phyloP scores from a whole-genome alignment of 1,140 invertebrate genomes.

The Brachionus sp. region DNA sequence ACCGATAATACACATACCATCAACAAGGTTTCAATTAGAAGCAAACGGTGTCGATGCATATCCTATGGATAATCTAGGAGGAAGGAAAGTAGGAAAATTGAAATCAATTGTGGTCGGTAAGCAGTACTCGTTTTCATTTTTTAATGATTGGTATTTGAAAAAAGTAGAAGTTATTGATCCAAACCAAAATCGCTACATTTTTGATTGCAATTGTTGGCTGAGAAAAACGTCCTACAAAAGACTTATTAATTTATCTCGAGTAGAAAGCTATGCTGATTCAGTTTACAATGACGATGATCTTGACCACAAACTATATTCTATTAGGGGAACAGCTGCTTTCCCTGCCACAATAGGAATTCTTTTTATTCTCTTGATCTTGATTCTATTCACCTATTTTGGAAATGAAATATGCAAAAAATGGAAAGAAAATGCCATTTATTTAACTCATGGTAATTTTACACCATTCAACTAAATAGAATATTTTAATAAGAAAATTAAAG shows the following conservation, averaged over 20 bases:
- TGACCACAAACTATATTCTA: not conserved
- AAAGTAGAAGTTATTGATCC: slow-evolving; percentile 32
- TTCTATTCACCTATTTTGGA: slow-evolving; percentile 34
- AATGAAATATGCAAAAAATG: slow-evolving; percentile 42
- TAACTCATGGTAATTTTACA: not conserved
- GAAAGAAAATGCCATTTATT: not conserved
- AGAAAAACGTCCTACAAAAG: not conserved
- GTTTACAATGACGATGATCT: not conserved
- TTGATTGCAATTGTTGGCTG: slow-evolving; percentile 26
- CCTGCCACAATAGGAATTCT: slow-evolving; percentile 18
- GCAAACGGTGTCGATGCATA: slow-evolving; percentile 7
- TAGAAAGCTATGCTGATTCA: not conserved
- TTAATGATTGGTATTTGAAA: slow-evolving; percentile 23
- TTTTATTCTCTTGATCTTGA: slow-evolving; percentile 7
- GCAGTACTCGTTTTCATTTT: slow-evolving; percentile 29
- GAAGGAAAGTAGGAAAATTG: slow-evolving; percentile 1
- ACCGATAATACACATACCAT: not conserved
- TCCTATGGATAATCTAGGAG: not conserved
- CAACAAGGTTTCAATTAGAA: not conserved
- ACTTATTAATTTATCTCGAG: not conserved
- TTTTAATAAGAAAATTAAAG: not conserved
- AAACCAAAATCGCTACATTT: not conserved
- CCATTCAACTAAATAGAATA: not conserved
- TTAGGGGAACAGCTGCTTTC: not conserved
- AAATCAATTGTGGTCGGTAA: slow-evolving; percentile 33